Conservation (phyloP, 2,797 vertebrate genomes). For the Brachyalestes nurse region DNA sequence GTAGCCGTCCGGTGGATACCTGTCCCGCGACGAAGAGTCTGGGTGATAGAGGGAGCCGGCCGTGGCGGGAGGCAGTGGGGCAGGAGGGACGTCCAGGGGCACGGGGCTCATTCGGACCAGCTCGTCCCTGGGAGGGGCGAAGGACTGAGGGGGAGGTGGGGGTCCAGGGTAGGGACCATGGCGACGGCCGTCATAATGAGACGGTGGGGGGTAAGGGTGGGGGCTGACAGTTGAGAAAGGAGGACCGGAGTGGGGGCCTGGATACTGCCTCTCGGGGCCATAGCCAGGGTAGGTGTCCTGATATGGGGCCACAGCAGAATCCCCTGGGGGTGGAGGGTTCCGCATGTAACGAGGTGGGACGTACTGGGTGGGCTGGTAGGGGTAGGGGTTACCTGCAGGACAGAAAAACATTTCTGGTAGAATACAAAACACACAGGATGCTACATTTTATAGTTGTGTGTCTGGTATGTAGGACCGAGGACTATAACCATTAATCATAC, state of each 20-base stretch:
- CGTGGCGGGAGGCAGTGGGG: constrained; percentile 59
- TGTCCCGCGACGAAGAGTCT: constrained; percentile 83
- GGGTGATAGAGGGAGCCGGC: constrained; percentile 87
- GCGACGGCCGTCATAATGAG: constrained; percentile 87
- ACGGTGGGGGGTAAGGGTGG: constrained; percentile 81
- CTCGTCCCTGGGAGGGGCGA: constrained; percentile 85
- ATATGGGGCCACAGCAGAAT: constrained; percentile 85
- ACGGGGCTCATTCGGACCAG: constrained; percentile 90
- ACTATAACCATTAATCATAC: no score
- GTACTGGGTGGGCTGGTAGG: constrained; percentile 83
- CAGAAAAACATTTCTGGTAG: background rate
- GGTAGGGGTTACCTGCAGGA: constrained; percentile 88
- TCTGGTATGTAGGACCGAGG: no score
- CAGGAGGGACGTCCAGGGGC: constrained; percentile 85
- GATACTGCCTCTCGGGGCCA: constrained; percentile 87
- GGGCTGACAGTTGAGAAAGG: constrained; percentile 80
- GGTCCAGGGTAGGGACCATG: constrained; percentile 80
- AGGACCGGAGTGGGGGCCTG: constrained; percentile 76
- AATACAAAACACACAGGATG: no score
- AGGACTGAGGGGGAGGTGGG: constrained; percentile 85
- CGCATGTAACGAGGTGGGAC: constrained; percentile 87
- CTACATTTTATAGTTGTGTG: no score
- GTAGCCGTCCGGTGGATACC: constrained; percentile 90
- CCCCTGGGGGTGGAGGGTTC: constrained; percentile 84
- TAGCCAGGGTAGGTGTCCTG: constrained; percentile 87